These are phyloP conservation scores for Thunnus thynnus DNA, from an alignment of 2,113 vertebrate species.

Conservation along the genomic window DNA sequence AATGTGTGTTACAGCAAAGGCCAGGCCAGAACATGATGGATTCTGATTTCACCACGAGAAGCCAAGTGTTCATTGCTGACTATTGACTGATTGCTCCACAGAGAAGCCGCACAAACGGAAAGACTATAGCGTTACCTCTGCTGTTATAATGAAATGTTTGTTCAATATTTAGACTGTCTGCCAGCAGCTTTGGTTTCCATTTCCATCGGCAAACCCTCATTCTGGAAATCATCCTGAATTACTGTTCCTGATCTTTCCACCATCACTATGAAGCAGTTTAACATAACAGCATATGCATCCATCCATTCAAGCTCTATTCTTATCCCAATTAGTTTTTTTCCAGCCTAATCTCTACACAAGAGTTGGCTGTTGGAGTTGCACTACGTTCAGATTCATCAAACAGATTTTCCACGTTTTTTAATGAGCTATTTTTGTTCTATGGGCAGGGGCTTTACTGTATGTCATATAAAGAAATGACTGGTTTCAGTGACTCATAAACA, in stretches of 20 bases:
- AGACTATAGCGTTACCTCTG: conserved; percentile 36
- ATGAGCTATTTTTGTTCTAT: neutral
- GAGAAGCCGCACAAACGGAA: conserved; percentile 33
- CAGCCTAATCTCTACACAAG: neutral
- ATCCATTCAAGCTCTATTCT: neutral
- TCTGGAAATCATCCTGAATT: neutral
- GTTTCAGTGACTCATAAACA: neutral
- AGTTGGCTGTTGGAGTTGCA: neutral
- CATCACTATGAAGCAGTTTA: neutral
- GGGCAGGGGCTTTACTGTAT: no score
- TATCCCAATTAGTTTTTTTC: neutral
- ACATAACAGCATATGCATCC: neutral
- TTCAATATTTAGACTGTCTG: conserved; percentile 55
- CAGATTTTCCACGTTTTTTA: neutral
- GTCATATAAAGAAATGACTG: neutral
- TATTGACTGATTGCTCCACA: conserved; percentile 63
- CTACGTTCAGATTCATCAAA: neutral
- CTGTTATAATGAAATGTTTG: conserved; percentile 60
- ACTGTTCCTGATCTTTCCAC: conserved; percentile 2
- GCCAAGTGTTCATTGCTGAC: conserved; percentile 7
- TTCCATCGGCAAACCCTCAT: conserved; percentile 3
- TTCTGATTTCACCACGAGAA: conserved; percentile 51
- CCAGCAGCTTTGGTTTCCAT: conserved; percentile 39
- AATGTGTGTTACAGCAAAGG: conserved; percentile 13
- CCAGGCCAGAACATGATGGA: conserved; percentile 19